Evolutionary conservation across 2,888 invertebrate genomes (phyloP), one percentile per base, ranked within the genome.

Genomic region (Caenorhabditis macrosperma): DNA sequence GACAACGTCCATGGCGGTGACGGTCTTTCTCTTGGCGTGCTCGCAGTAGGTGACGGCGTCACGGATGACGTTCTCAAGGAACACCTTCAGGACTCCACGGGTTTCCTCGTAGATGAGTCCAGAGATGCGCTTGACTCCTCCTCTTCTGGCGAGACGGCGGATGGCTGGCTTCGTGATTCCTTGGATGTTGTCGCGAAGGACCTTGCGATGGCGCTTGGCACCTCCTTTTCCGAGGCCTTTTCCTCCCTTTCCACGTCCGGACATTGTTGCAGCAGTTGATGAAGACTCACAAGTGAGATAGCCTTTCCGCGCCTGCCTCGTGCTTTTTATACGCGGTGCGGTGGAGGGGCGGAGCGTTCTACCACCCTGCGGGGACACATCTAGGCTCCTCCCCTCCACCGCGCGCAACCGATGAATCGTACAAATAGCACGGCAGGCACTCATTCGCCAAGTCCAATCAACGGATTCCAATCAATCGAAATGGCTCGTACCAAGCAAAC

Each of bases 31-130:
- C 91, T 95, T 95, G 54, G 95, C 95, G 90, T 95, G 95, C 90
- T 95, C 95, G 0, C 95, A 95, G 91, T 95, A 95, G 4, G 95
- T 95, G 61, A 95, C 94, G n/a, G 95, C 94, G 89, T 95, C 95
- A 48, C 94, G 93, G 86, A 95, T 94, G 50, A 95, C 94, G 90
- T 94, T 94, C 90, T 95, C 94, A 76, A 95, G 92, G 90, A 95
- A 95, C 35, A 84, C 83, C 82, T 85, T 86, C 46, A 86, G 85
- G 50, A 87, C 87, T 52, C 86, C n/a, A n/a, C n/a, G n/a, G n/a
- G n/a, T n/a, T n/a, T n/a, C n/a, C n/a, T 90, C 87, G 78, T 86
- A 83, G 77, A 84, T 82, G 77, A 87, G 85, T 28, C 87, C 87
- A 26, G 84, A 84, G 79, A 87, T 87, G 66, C 87, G 85, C 82